phyloP scores from a whole-genome alignment of 2,888 invertebrate species.

The Pheosia gnoma region DNA sequence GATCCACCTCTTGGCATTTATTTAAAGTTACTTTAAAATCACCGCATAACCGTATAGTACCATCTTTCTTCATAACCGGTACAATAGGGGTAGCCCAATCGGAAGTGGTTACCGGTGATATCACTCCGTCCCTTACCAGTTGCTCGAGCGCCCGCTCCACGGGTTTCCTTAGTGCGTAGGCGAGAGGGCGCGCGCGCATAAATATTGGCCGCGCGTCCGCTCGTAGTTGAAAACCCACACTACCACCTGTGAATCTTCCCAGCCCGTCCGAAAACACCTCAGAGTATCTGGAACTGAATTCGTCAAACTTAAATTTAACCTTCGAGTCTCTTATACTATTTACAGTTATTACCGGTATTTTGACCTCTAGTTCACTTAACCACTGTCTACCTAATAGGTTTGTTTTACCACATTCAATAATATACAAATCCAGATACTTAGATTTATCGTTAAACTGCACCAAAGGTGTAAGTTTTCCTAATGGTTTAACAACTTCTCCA shows the following conservation, averaged over 20 bases:
- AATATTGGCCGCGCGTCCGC: constrained; percentile 5
- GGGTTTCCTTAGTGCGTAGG: constrained; percentile 31
- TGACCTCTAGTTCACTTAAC: constrained; percentile 2
- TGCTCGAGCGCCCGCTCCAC: constrained; percentile 14
- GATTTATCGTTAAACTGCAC: not conserved
- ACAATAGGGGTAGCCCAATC: constrained; percentile 9
- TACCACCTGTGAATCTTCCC: constrained; percentile 24
- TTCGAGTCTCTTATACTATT: not conserved
- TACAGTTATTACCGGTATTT: not conserved
- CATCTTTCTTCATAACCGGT: constrained; percentile 9
- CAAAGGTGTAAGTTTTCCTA: not conserved
- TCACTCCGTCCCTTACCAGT: constrained; percentile 6
- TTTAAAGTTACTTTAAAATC: constrained; percentile 6
- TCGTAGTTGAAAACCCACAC: constrained; percentile 10
- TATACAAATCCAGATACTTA: constrained; percentile 1
- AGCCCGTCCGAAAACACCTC: constrained; percentile 22
- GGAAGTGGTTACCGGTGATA: constrained; percentile 4
- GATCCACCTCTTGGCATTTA: constrained; percentile 6
- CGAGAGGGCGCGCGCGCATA: constrained; percentile 22
- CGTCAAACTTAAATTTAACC: not conserved
- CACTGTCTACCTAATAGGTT: constrained; percentile 2
- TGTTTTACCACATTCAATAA: constrained; percentile 2
- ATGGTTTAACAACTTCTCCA: not conserved
- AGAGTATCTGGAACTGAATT: constrained; percentile 15
- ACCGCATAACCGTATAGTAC: constrained; percentile 5